Percentiles rank a stretch among this genome's conserved stretches.
Conservation (phyloP, 2,888 invertebrate species). For the Scrobipalpa atriplicella region DNA sequence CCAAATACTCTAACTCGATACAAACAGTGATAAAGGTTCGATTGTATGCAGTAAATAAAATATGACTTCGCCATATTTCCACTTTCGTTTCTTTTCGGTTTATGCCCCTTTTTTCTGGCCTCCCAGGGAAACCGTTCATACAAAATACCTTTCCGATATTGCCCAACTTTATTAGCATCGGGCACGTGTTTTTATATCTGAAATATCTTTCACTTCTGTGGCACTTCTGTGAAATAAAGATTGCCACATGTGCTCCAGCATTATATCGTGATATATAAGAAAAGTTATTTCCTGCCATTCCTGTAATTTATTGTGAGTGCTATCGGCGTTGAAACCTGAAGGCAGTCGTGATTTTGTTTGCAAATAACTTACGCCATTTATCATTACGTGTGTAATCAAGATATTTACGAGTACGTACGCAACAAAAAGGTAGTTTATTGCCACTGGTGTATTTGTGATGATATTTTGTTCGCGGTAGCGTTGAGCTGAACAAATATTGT, state of each 20-base stretch:
- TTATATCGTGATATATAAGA: conserved; percentile 64
- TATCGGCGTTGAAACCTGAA: conserved; percentile 50
- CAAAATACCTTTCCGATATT: conserved; percentile 80
- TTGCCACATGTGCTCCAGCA: conserved; percentile 65
- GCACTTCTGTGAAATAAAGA: conserved; percentile 67
- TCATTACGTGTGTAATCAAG: conserved; percentile 40
- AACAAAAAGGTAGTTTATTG: conserved; percentile 30
- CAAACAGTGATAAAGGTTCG: conserved; percentile 79
- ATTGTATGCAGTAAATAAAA: conserved; percentile 83
- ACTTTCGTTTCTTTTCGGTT: conserved; percentile 78
- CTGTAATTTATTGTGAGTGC: conserved; percentile 57
- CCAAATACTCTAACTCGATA: conserved; percentile 72
- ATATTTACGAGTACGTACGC: conserved; percentile 33
- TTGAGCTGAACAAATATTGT: conserved; percentile 15
- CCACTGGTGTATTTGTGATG: conserved; percentile 3
- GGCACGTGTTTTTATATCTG: conserved; percentile 78
- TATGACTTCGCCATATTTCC: conserved; percentile 81
- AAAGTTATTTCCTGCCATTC: conserved; percentile 61
- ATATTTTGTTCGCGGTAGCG: conserved; percentile 10
- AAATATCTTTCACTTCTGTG: conserved; percentile 74
- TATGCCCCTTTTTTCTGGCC: conserved; percentile 76
- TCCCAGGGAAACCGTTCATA: conserved; percentile 75
- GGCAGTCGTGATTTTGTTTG: conserved; percentile 52
- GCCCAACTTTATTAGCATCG: conserved; percentile 79
- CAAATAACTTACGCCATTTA: conserved; percentile 49